phyloP scores from a whole-genome alignment of 2,113 vertebrate species.

The Anolis sagrei region DNA sequence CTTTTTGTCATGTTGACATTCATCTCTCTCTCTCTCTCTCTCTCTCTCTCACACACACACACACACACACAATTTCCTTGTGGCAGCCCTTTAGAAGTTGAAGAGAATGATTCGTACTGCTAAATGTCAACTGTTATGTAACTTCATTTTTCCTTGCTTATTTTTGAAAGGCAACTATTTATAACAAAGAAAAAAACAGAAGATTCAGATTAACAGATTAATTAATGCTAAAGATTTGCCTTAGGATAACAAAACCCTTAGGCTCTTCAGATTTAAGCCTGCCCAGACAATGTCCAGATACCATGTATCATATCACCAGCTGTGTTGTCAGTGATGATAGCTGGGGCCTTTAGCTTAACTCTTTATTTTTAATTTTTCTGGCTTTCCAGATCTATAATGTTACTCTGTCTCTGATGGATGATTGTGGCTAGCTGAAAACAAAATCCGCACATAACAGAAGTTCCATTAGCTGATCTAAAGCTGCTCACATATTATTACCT shows the following conservation, averaged over 20 bases:
- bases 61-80: not conserved
- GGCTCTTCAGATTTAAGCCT: fast-evolving
- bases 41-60: not conserved
- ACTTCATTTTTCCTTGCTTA: fast-evolving
- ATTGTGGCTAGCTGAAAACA: not conserved
- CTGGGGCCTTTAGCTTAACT: fast-evolving
- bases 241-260: fast-evolving
- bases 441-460: not conserved
- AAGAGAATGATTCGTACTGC: not conserved
- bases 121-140: conserved; percentile 29
- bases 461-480: not conserved
- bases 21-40: not conserved
- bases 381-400: not conserved
- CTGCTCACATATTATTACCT: not conserved
- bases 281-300: not conserved
- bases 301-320: not conserved
- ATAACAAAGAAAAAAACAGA: not conserved
- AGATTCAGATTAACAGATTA: not conserved
- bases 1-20: not conserved
- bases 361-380: not conserved
- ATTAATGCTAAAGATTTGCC: fast-evolving
- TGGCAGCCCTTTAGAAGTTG: not conserved
- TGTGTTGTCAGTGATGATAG: not conserved
- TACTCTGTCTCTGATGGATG: not conserved
- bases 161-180: not conserved